These are phyloP conservation scores for Caenorhabditis drosophilae DNA, from an alignment of 2,888 invertebrate genomes.

Conservation along the genomic window DNA sequence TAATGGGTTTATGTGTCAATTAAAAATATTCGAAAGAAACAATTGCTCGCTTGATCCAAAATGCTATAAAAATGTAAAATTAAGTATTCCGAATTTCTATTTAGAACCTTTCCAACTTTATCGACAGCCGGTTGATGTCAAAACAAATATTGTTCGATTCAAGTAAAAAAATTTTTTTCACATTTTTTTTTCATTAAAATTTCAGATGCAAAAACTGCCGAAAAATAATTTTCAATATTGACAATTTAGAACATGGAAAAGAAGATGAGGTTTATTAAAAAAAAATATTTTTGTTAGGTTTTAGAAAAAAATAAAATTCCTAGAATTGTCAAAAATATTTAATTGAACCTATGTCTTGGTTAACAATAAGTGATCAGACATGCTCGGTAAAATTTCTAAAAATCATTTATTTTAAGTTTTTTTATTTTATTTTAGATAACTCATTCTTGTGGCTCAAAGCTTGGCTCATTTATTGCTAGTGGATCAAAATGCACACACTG, in stretches of 20 bases:
- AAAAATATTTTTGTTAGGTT: not conserved
- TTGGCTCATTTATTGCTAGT: constrained; percentile 11
- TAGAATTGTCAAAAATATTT: constrained; percentile 10
- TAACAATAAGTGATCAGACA: not conserved
- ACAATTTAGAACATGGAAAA: constrained; percentile 9
- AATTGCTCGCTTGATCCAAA: constrained; percentile 4
- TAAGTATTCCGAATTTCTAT: not conserved
- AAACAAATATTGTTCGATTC: constrained; percentile 8
- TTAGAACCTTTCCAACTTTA: not conserved
- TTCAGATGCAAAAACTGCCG: constrained; percentile 27
- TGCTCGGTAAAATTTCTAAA: constrained; percentile 6
- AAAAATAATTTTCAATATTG: constrained; percentile 12
- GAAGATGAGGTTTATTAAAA: not conserved
- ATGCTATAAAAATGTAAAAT: constrained; percentile 3
- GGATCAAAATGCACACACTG: constrained; percentile 18
- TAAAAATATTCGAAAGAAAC: constrained; percentile 21
- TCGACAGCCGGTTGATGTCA: constrained; percentile 11
- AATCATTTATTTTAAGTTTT: not conserved
- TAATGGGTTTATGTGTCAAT: constrained; percentile 16
- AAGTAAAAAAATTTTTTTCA: constrained; percentile 16
- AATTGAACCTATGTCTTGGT: constrained; percentile 30
- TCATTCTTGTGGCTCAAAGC: constrained; percentile 27
- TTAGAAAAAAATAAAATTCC: too few species aligned
- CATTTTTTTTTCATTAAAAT: not conserved
- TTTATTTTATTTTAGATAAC: constrained; percentile 6